A percentile compares a stretch with the other conserved stretches of the same genome.
These are phyloP conservation scores for Psophia crepitans DNA, from an alignment of 2,113 vertebrate genomes.

Conservation along the genomic window DNA sequence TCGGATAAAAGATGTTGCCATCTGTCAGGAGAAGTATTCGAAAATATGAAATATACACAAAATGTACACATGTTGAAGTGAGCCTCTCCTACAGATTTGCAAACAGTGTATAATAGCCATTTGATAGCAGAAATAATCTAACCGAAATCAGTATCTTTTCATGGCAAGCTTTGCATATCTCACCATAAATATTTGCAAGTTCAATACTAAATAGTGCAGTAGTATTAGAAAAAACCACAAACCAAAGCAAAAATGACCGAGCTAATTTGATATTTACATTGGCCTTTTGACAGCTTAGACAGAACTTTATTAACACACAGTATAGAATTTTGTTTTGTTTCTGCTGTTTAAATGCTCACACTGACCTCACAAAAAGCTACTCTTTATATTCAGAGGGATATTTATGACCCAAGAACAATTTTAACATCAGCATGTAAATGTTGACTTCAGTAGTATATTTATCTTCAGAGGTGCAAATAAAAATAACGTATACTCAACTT, in stretches of 20 bases:
- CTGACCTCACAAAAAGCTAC: background rate
- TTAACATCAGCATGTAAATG: background rate
- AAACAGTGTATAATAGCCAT: background rate
- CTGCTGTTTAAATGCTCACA: background rate
- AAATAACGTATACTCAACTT: background rate
- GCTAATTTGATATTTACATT: background rate
- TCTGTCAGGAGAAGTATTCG: slow-evolving; percentile 57
- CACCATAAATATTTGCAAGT: background rate
- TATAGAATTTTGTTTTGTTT: background rate
- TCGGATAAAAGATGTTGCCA: slow-evolving; percentile 87
- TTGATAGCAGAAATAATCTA: background rate
- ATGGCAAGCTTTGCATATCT: background rate
- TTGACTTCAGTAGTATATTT: background rate
- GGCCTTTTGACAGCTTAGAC: background rate
- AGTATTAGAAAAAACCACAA: background rate
- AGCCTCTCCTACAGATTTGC: background rate
- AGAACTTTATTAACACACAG: background rate
- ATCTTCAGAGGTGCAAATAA: background rate
- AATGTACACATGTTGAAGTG: background rate
- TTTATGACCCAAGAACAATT: background rate
- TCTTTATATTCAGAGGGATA: background rate
- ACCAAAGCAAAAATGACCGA: background rate
- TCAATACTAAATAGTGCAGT: background rate
- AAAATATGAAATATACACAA: background rate
- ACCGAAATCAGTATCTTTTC: background rate